A percentile compares a stretch with the other conserved stretches of the same genome.
phyloP scores from a whole-genome alignment of 2,888 invertebrate species.

The Acrobasis suavella region DNA sequence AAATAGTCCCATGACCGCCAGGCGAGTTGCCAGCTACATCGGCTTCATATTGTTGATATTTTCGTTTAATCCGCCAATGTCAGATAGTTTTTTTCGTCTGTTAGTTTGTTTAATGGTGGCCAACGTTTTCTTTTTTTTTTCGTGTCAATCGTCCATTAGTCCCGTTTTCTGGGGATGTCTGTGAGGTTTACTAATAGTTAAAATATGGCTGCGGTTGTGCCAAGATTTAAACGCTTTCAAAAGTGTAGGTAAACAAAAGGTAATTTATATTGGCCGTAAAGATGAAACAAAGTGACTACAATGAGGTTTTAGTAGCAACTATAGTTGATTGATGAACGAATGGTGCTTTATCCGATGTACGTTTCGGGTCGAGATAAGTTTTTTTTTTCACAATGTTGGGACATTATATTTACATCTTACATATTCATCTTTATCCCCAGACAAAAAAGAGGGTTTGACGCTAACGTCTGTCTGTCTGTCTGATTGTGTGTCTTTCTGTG shows the following conservation, averaged over 20 bases:
- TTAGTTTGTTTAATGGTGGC: conserved; percentile 4
- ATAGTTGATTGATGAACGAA: not conserved
- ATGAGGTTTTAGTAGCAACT: not conserved
- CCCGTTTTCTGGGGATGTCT: not conserved
- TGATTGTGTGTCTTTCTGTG: too few relatives aligned
- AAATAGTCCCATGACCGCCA: conserved; percentile 61
- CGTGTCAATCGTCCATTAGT: not conserved
- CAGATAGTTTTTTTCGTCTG: conserved; percentile 11
- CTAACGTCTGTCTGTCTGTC: too few relatives aligned
- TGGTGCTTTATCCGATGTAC: not conserved
- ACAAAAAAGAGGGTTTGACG: too few relatives aligned
- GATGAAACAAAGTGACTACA: not conserved
- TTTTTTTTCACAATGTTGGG: too few relatives aligned
- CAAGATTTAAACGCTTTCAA: conserved; percentile 7
- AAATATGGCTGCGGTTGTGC: conserved; percentile 4
- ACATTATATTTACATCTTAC: too few relatives aligned
- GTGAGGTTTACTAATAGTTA: not conserved
- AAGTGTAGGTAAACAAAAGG: conserved; percentile 7
- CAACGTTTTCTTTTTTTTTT: conserved; percentile 2
- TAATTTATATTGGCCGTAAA: conserved; percentile 8
- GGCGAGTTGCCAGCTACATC: conserved; percentile 40
- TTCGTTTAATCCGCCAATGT: conserved; percentile 15
- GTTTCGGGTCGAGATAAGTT: too few relatives aligned
- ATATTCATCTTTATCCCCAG: too few relatives aligned
- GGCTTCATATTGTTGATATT: conserved; percentile 28